Evolutionary conservation across 1,140 invertebrate species (phyloP), one percentile per base, ranked within the genome.

Genomic region (Hyposmocoma kahamanoa): DNA sequence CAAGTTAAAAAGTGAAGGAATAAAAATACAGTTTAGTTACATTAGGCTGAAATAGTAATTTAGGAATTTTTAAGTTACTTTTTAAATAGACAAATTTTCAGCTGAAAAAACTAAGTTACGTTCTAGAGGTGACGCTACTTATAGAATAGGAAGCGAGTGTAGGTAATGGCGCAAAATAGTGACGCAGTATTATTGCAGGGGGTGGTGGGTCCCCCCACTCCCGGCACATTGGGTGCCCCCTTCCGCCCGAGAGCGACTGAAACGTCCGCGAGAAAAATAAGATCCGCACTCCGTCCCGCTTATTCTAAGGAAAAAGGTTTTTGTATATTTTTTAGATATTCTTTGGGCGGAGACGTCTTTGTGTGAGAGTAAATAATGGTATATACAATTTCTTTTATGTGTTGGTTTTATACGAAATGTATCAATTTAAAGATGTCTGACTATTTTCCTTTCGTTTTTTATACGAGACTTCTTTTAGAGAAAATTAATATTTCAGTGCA

Each of bases 111-210:
- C n/a, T n/a, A n/a, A 30, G 54, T 58, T 61, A 69, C 59, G 56
- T 77, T 54, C 62, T 67, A 72, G 45, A 63, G 57, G 39, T 59
- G 45, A 58, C 56, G 68, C 69, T 82, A 74, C 79, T 84, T 82
- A 82, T 83, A 83, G 77, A 81, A 84, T 81, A 80, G 77, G 75
- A 83, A 83, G 79, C 76, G 68, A 84, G 81, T 84, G 81, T 83
- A 83, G 78, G 81, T 84, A 84, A 84, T 85, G 82, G 82, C 78
- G 82, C 82, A 85, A 85, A 85, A 85, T 85, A 85, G 82, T 85
- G 82, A 85, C 82, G 82, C 82, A 83, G 82, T 85, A 85, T 85
- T 85, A 85, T 85, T 85, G 82, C 82, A 82, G 77, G 68, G 76
- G 73, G 79, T 59, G 73, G 75, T 51, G 5, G 38, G 9, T 36